Base-by-base conservation (phyloP, 1,140 invertebrate species). In the Drosophila lacteicornis region DNA sequence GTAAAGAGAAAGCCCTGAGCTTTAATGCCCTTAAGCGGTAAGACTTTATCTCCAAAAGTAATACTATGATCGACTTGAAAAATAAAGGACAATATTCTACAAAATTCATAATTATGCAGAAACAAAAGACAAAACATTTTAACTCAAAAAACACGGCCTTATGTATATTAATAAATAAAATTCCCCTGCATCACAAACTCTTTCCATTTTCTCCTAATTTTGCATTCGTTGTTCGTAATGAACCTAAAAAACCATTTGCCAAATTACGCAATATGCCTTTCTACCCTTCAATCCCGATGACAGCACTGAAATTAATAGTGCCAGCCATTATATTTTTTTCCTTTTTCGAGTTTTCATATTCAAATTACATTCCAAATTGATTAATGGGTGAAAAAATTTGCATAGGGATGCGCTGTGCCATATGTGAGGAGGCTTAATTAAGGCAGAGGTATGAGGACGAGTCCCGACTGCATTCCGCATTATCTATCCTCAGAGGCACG, bases 301-400 rank as follows among this genome's bases (percentile, higher is more conserved):
- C 84, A 88, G 66, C 38, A 46, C 8, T 9, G 36, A 55, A 53
- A 51, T 55, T 58, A 77, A 60, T 51, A 79, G 67, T 67, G 65
- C 47, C 73, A 67, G 47, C 22, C 30, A 56, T 65, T 78, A 56
- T n/a, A 30, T 33, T 12, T n/a, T 15, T n/a, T 8, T 9, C 25
- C 47, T 25, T 33, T 33, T 33, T 8, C 19, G 25, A 56, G 25
- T 30, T 46, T 38, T 49, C 12, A n/a, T 80, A 85, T 85, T 85
- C 69, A 85, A 85, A 81, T 88, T 80, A 55, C 51, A 46, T 55
- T 61, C 63, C 66, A 65, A 75, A 59, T 75, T 84, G 84, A 87
- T 87, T 84, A 87, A 87, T 87, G 74, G 56, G 58, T 53, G 38
- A 56, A 62, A 55, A 70, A 78, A 87, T 87, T 87, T 87, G 84